Conservation (phyloP, 2,888 invertebrate species). For the Linhomoeus sp. region DNA sequence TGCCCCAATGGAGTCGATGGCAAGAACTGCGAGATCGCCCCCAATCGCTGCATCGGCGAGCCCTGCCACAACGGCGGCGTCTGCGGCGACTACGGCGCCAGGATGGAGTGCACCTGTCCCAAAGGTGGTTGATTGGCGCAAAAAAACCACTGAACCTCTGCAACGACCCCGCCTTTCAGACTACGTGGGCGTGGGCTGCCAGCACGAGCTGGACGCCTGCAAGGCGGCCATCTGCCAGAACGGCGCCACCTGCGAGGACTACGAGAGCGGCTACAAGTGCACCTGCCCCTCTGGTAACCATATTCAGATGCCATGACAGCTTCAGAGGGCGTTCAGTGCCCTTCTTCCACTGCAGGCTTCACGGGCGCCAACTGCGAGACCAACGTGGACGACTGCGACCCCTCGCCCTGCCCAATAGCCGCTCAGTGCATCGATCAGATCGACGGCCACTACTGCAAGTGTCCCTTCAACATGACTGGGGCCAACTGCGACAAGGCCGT, state of each 20-base stretch:
- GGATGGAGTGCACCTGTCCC: constrained; percentile 69
- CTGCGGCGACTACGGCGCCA: constrained; percentile 67
- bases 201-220: constrained; percentile 18
- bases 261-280: constrained; percentile 50
- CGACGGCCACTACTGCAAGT: constrained; percentile 77
- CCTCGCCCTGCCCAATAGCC: constrained; percentile 17
- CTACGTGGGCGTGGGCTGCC: constrained; percentile 16
- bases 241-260: constrained; percentile 19
- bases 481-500: constrained; percentile 70
- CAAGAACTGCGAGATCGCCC: constrained; percentile 86
- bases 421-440: constrained; percentile 21
- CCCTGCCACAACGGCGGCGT: constrained; percentile 89
- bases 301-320: no score
- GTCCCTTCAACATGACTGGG: constrained; percentile 86
- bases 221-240: constrained; percentile 15
- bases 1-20: constrained; percentile 68
- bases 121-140: constrained; percentile 6
- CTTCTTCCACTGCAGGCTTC: constrained; percentile 14
- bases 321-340: no score
- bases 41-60: constrained; percentile 74
- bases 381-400: constrained; percentile 24
- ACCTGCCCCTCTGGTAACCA: constrained; percentile 60
- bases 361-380: constrained; percentile 20
- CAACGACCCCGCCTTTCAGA: constrained; percentile 5
- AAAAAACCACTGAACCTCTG: not conserved